phyloP scores from a whole-genome alignment of 2,888 invertebrate genomes.

The Plebejus melissa region DNA sequence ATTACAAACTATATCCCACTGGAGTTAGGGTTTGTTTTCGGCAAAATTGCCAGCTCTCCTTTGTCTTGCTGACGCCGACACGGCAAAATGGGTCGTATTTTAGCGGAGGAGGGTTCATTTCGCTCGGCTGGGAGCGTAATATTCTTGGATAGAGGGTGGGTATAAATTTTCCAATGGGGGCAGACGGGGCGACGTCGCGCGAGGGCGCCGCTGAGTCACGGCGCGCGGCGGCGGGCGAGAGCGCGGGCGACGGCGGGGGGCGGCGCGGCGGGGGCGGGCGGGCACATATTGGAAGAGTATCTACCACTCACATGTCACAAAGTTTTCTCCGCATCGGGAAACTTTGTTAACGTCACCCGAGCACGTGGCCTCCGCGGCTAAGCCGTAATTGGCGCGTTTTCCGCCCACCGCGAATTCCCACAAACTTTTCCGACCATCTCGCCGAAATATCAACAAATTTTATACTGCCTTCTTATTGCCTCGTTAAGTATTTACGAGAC shows the following conservation, averaged over 20 bases:
- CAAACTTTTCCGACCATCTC: constrained; percentile 34
- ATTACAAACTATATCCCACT: constrained; percentile 74
- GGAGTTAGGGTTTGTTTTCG: constrained; percentile 75
- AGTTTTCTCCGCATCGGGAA: constrained; percentile 77
- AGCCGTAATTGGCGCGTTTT: constrained; percentile 63
- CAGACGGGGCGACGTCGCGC: constrained; percentile 77
- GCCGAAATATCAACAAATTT: constrained; percentile 17
- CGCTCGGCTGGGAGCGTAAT: constrained; percentile 50
- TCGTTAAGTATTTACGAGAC: constrained; percentile 19
- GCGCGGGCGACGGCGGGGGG: constrained; percentile 36
- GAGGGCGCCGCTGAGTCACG: constrained; percentile 78
- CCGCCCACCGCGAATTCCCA: constrained; percentile 41
- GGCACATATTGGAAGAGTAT: constrained; percentile 73
- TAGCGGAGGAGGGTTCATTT: constrained; percentile 51
- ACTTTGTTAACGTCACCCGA: constrained; percentile 78
- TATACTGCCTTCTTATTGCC: constrained; percentile 23
- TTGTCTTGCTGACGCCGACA: constrained; percentile 57
- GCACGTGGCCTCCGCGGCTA: constrained; percentile 74
- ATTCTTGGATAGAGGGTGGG: constrained; percentile 74
- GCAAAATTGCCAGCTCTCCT: constrained; percentile 69
- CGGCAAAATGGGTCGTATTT: constrained; percentile 53
- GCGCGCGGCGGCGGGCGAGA: constrained; percentile 55
- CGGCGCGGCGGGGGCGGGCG: constrained; percentile 40
- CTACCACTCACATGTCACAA: constrained; percentile 78
- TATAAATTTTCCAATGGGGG: constrained; percentile 78